phyloP scores from a whole-genome alignment of 2,888 invertebrate species.

The Trisateles emortualis region DNA sequence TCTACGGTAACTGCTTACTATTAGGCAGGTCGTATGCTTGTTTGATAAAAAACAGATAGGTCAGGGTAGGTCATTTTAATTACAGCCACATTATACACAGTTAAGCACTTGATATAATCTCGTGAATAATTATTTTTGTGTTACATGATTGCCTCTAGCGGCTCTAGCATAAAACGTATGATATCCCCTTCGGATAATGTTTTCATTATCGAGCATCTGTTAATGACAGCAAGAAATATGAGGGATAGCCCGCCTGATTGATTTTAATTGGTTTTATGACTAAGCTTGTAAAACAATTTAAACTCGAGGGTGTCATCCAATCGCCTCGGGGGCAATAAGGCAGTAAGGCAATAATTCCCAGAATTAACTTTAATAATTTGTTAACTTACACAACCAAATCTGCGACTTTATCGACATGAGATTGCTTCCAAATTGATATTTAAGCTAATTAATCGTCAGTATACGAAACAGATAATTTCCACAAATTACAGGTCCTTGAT shows the following conservation, averaged over 20 bases:
- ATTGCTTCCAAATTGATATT: slow-evolving; percentile 46
- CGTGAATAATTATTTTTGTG: slow-evolving; percentile 13
- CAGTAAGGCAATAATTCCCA: slow-evolving; percentile 38
- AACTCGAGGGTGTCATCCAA: slow-evolving; percentile 47
- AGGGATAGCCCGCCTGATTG: slow-evolving; percentile 62
- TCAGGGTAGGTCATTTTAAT: too few relatives aligned
- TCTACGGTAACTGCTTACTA: too few relatives aligned
- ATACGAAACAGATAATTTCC: slow-evolving; percentile 61
- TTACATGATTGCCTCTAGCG: not conserved
- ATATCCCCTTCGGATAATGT: slow-evolving; percentile 52
- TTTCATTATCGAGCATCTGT: slow-evolving; percentile 63
- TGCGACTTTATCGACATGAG: slow-evolving; percentile 20
- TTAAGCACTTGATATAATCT: not conserved
- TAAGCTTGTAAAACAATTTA: slow-evolving; percentile 61
- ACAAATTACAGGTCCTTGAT: slow-evolving; percentile 62
- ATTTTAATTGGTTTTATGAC: slow-evolving; percentile 73
- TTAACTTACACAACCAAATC: slow-evolving; percentile 30
- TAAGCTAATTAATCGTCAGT: slow-evolving; percentile 63
- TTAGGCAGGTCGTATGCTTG: too few relatives aligned
- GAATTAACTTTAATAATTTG: slow-evolving; percentile 46
- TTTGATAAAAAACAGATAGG: too few relatives aligned
- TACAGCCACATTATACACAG: too few relatives aligned
- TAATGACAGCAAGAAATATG: slow-evolving; percentile 53
- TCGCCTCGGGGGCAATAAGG: slow-evolving; percentile 40
- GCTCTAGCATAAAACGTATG: slow-evolving; percentile 21